These are phyloP conservation scores for Platanista minor DNA, from an alignment of 2,113 vertebrate species.

Conservation along the genomic window DNA sequence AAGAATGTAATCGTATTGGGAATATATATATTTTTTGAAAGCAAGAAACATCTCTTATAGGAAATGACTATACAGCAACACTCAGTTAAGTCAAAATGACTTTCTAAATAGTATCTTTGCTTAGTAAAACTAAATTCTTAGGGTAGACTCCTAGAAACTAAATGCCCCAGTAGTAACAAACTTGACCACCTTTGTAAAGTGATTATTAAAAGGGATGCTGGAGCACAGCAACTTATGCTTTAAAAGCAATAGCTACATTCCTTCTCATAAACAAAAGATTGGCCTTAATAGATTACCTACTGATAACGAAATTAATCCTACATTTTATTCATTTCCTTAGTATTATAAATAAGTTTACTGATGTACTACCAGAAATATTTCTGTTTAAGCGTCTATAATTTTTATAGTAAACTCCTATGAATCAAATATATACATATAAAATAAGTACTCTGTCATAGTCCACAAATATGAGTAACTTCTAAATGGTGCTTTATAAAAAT, in stretches of 20 bases:
- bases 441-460: not conserved
- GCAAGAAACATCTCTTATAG: not conserved
- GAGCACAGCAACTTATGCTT: not conserved
- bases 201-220: not conserved
- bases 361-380: not conserved
- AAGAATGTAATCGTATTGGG: not conserved
- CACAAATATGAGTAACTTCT: not conserved
- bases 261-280: not conserved
- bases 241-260: not conserved
- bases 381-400: not conserved
- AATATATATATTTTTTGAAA: not conserved
- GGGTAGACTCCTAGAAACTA: not conserved
- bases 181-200: not conserved
- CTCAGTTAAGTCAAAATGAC: not conserved
- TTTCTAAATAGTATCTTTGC: not conserved
- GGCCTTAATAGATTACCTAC: not conserved
- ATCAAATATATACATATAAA: not conserved
- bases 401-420: not conserved
- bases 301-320: constrained; percentile 6
- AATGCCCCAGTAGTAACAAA: not conserved
- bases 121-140: not conserved
- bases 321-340: not conserved
- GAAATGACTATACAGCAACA: not conserved
- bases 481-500: not conserved
- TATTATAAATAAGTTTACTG: constrained; percentile 1